phyloP scores from a whole-genome alignment of 2,113 vertebrate species.

The Nannospalax galili region DNA sequence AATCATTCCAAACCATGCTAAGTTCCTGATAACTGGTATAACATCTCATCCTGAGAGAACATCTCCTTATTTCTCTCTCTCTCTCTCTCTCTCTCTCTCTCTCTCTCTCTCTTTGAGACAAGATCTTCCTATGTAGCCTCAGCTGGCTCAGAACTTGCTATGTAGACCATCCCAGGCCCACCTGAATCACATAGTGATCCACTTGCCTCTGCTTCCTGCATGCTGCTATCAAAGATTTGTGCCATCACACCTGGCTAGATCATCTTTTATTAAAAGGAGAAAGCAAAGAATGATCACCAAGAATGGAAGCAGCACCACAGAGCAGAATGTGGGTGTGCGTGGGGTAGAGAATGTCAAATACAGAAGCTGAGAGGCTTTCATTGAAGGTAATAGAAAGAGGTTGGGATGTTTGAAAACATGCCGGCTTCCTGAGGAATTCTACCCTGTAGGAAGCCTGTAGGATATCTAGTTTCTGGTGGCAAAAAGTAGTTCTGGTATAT shows the following conservation, averaged over 20 bases:
- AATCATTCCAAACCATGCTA: not conserved
- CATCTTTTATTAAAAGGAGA: slow-evolving; percentile 17
- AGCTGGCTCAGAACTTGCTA: no score
- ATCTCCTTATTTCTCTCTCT: no score
- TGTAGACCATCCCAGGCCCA: no score
- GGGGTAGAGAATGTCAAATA: not conserved
- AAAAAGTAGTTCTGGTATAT: not conserved
- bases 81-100: no score
- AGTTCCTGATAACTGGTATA: not conserved
- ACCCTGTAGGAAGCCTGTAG: not conserved
- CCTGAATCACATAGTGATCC: no score
- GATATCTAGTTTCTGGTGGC: not conserved
- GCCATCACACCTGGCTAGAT: no score
- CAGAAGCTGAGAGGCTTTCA: not conserved
- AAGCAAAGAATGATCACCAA: not conserved
- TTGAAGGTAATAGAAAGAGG: not conserved
- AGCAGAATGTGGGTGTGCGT: accelerated
- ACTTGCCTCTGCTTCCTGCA: no score
- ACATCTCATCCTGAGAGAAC: not conserved
- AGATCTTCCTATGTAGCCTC: no score
- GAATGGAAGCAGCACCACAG: not conserved
- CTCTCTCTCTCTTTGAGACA: no score
- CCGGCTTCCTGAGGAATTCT: not conserved
- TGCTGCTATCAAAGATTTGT: no score
- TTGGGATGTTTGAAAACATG: not conserved